Evolutionary conservation across 1,140 invertebrate species (phyloP).

Genomic region (Galendromus occidentalis): DNA sequence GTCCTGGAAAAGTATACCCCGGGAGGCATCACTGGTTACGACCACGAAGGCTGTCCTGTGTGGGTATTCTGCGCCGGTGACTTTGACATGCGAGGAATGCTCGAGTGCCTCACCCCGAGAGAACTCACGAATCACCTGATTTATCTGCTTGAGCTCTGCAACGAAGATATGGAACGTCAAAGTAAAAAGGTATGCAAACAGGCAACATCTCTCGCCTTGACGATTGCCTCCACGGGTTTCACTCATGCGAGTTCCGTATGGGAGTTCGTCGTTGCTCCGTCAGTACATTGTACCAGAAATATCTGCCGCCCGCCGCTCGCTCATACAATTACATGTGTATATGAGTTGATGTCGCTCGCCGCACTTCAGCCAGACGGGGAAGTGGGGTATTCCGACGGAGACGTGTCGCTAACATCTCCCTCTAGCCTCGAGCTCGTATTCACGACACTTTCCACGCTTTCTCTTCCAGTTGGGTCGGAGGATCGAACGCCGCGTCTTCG

Average conservation of each 20-base stretch:
- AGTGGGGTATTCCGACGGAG: no score
- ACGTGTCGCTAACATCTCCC: no score
- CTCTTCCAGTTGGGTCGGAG: background rate
- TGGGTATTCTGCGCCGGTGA: conserved; percentile 20
- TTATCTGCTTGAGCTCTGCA: conserved; percentile 1
- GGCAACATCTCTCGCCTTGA: background rate
- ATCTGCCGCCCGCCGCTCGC: no score
- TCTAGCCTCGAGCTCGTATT: no score
- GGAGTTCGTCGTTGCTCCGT: no score
- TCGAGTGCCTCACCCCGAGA: conserved; percentile 5
- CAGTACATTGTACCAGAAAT: no score
- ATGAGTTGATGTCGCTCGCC: no score
- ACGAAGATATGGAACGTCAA: background rate
- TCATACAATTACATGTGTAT: no score
- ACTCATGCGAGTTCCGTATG: no score
- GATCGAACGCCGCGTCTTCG: background rate
- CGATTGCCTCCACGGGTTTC: no score
- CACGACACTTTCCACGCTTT: background rate
- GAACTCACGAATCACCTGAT: conserved; percentile 2
- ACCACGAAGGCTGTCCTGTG: conserved; percentile 57
- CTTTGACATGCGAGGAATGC: conserved; percentile 10
- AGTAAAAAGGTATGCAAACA: background rate
- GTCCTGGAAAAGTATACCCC: conserved; percentile 45
- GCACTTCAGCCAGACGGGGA: no score
- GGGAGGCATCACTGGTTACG: conserved; percentile 48